A percentile compares a stretch with the other conserved stretches of the same genome.
These are phyloP conservation scores for Dichetophora obliterata DNA, from an alignment of 2,888 invertebrate species.

Conservation along the genomic window DNA sequence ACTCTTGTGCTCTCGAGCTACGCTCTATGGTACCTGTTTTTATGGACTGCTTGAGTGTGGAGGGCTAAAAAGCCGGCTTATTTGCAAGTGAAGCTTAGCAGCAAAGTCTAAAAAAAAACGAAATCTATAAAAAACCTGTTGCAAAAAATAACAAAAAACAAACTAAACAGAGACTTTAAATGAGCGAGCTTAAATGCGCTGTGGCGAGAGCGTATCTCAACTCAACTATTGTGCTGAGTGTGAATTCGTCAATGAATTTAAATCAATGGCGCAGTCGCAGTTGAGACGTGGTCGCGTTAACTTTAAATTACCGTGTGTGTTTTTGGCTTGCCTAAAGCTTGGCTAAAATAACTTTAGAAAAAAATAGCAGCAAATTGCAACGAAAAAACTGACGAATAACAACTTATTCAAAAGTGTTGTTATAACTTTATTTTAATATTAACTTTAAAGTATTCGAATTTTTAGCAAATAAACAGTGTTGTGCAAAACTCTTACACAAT, in stretches of 20 bases:
- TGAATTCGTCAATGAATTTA: constrained; percentile 3
- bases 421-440: neutral
- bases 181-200: constrained; percentile 27
- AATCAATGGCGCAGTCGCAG: constrained; percentile 48
- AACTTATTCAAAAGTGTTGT: neutral
- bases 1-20: neutral
- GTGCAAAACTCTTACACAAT: constrained; percentile 1
- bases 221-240: constrained; percentile 26
- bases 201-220: neutral
- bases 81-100: constrained; percentile 24
- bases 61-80: constrained; percentile 38
- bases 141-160: constrained; percentile 31
- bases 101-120: neutral
- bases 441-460: neutral
- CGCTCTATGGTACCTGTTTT: constrained; percentile 13
- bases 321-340: neutral
- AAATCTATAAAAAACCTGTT: constrained; percentile 29
- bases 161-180: neutral
- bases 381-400: neutral
- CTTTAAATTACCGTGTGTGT: constrained; percentile 43
- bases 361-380: neutral
- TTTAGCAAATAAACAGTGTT: neutral
- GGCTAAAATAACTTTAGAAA: neutral
- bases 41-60: neutral
- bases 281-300: constrained; percentile 52